Conservation (phyloP, 2,113 vertebrate genomes). For the Cyphotilapia sp. region DNA sequence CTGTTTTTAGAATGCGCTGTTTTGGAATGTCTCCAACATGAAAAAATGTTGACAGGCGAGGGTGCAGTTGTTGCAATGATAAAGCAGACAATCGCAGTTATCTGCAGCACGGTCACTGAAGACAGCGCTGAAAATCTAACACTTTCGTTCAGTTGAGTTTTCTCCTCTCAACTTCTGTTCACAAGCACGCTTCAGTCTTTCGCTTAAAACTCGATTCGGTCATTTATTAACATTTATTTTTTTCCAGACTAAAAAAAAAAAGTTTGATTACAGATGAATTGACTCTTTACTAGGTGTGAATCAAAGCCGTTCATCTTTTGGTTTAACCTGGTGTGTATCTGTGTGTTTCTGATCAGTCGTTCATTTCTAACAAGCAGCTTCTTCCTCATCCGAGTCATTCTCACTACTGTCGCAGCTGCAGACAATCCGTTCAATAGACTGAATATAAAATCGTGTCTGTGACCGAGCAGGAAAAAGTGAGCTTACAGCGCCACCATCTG, state of each 20-base stretch:
- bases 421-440: not conserved
- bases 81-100: not conserved
- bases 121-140: not conserved
- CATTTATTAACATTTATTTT: not conserved
- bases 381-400: accelerated
- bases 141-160: not conserved
- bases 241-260: not conserved
- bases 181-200: not conserved
- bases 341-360: not conserved
- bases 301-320: not conserved
- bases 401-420: not conserved
- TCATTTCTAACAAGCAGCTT: not conserved
- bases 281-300: not conserved
- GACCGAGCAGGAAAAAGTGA: not conserved
- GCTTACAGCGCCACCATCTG: accelerated
- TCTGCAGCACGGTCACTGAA: not conserved
- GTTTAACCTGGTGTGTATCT: not conserved
- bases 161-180: not conserved
- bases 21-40: not conserved
- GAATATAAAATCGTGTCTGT: accelerated
- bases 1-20: too few relatives aligned
- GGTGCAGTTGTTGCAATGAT: not conserved
- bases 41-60: not conserved
- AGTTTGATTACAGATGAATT: not conserved
- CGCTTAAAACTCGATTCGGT: not conserved